Conservation (phyloP, 2,797 vertebrate species). For the Helostoma temminkii region DNA sequence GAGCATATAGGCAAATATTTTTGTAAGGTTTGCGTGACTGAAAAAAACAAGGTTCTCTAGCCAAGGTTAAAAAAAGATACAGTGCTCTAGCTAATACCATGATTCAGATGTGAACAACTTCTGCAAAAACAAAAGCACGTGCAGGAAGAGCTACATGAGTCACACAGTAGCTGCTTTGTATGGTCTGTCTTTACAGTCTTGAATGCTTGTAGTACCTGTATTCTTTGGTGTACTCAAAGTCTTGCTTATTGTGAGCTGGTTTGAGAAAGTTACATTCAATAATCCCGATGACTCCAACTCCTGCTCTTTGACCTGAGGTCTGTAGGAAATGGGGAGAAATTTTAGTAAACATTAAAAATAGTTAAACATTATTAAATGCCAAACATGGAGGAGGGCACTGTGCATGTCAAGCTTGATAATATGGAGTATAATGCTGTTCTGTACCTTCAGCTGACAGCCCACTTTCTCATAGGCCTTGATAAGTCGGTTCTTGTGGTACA, state of each 20-base stretch:
- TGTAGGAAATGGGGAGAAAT: conserved; percentile 36
- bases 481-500: conserved; percentile 89
- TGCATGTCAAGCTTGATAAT: not conserved
- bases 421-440: not conserved
- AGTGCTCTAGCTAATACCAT: not conserved
- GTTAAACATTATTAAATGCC: not conserved
- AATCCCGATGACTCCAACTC: conserved; percentile 86
- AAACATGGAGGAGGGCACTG: not conserved
- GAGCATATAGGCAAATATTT: too few relatives aligned
- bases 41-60: not conserved
- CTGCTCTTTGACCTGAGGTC: conserved; percentile 80
- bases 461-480: conserved; percentile 89
- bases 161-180: not conserved
- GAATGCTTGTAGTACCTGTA: conserved; percentile 77
- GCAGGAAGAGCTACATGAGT: not conserved
- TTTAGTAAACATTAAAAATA: not conserved
- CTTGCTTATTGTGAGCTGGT: conserved; percentile 88
- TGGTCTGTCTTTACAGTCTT: not conserved
- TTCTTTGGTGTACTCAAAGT: conserved; percentile 90
- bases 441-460: conserved; percentile 87
- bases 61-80: not conserved
- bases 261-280: conserved; percentile 90
- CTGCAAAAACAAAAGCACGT: not conserved
- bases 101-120: not conserved
- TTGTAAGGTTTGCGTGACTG: not conserved